A percentile compares a stretch with the other conserved stretches of the same genome.
These are phyloP conservation scores for Sibirionetta formosa DNA, from an alignment of 2,797 vertebrate genomes.

Conservation along the genomic window DNA sequence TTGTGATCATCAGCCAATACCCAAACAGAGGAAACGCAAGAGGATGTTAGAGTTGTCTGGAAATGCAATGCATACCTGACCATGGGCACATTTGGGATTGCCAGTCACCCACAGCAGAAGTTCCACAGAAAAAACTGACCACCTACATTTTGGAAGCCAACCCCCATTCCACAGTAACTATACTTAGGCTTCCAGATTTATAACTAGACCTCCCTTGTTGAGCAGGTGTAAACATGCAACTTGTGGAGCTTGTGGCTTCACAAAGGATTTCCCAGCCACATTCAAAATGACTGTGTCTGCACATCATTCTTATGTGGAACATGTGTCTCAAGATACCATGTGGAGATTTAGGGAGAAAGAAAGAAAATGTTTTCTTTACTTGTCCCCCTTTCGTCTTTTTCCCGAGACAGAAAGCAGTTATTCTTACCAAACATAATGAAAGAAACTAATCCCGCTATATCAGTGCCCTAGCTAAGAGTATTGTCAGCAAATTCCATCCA, in stretches of 20 bases:
- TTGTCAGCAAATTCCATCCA: constrained; percentile 64
- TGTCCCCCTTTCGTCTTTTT: background rate
- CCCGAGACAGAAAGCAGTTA: background rate
- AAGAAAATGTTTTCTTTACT: background rate
- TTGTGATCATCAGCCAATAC: background rate
- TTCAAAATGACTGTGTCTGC: background rate
- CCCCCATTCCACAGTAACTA: background rate
- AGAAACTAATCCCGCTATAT: constrained; percentile 43
- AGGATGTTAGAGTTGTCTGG: background rate
- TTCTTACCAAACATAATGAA: constrained; percentile 18
- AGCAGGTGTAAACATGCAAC: background rate
- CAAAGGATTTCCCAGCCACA: background rate
- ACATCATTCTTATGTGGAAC: background rate
- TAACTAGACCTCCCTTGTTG: background rate
- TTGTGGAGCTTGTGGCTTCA: background rate
- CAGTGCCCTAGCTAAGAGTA: constrained; percentile 1
- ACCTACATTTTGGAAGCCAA: background rate
- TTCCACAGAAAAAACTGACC: background rate
- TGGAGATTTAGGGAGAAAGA: background rate
- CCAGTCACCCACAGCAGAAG: background rate
- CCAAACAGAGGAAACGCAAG: background rate
- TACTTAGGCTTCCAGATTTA: background rate
- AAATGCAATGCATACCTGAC: background rate
- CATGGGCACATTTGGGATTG: background rate
- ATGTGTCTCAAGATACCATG: fast-evolving